phyloP scores from a whole-genome alignment of 2,113 vertebrate species.

The Pandion haliaetus region DNA sequence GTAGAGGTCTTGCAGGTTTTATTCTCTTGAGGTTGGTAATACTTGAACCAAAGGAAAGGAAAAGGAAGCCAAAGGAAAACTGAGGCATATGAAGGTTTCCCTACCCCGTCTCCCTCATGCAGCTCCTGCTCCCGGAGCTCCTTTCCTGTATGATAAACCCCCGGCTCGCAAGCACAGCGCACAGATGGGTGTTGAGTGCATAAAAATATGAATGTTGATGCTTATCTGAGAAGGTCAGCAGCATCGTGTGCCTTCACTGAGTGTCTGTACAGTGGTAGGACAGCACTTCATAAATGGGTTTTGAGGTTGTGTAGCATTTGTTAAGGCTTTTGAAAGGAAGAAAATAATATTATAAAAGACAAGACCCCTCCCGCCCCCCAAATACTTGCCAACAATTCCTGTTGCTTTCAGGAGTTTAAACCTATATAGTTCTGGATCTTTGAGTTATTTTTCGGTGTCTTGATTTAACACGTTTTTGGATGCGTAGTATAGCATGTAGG shows the following conservation, averaged over 20 bases:
- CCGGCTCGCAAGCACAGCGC: fast-evolving
- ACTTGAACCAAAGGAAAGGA: background rate
- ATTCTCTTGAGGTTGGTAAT: background rate
- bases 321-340: background rate
- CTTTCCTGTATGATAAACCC: background rate
- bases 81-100: background rate
- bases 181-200: background rate
- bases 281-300: background rate
- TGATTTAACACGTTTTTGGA: background rate
- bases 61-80: background rate
- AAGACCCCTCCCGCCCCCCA: background rate
- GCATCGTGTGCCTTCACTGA: background rate
- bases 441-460: background rate
- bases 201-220: fast-evolving
- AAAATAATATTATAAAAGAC: background rate
- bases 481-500: background rate
- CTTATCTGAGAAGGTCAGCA: background rate
- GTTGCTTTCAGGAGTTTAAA: background rate
- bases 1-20: background rate
- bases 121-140: background rate
- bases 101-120: background rate
- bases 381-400: background rate
- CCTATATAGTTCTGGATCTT: background rate
- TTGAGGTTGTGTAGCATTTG: background rate
- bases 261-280: background rate